A percentile compares a stretch with the other conserved stretches of the same genome.
These are phyloP conservation scores for Mycetomoellerius zeteki DNA, from an alignment of 1,140 invertebrate species.

Conservation along the genomic window DNA sequence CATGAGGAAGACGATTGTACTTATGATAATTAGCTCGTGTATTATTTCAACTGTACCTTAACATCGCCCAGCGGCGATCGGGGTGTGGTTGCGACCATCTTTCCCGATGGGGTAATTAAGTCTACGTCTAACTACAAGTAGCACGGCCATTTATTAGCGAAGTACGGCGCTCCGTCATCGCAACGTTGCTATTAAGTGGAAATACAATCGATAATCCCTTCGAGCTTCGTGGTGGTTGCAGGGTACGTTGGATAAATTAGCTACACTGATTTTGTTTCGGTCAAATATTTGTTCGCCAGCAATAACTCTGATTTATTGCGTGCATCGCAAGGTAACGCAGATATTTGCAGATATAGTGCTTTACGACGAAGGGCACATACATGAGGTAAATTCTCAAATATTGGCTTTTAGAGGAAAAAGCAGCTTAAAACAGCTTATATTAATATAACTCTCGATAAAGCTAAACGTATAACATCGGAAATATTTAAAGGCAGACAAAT, in stretches of 20 bases:
- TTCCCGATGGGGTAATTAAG: conserved; percentile 41
- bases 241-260: conserved; percentile 1
- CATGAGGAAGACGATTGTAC: conserved; percentile 31
- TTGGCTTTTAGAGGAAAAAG: conserved; percentile 4
- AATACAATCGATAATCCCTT: conserved; percentile 41
- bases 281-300: conserved; percentile 20
- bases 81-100: conserved; percentile 37
- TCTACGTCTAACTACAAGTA: conserved; percentile 32
- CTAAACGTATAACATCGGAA: neutral
- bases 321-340: neutral
- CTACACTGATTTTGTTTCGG: neutral
- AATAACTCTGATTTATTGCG: conserved; percentile 25
- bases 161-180: conserved; percentile 32
- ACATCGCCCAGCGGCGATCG: conserved; percentile 26
- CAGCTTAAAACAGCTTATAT: neutral
- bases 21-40: conserved; percentile 46
- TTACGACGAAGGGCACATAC: neutral
- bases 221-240: neutral
- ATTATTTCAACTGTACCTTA: conserved; percentile 25
- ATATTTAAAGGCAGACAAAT: neutral
- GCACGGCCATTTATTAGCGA: conserved; percentile 43
- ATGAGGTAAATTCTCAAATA: neutral
- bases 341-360: neutral
- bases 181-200: conserved; percentile 50
- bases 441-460: neutral